Evolutionary conservation across 2,113 vertebrate species (phyloP), one percentile per base, ranked within the genome.

Genomic region (Oreocharis arfaki): DNA sequence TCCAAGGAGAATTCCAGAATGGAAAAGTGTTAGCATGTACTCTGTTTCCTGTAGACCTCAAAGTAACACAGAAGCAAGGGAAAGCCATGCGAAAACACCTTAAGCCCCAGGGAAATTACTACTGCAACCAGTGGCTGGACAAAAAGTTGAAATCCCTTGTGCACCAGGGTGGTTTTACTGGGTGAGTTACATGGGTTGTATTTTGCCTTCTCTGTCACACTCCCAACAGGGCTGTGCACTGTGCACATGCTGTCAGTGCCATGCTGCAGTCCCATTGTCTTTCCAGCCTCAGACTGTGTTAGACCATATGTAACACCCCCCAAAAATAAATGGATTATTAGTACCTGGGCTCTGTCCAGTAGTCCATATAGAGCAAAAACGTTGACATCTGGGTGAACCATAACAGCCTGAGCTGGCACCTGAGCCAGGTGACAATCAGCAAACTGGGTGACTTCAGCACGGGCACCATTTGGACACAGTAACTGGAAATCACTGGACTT

Each of bases 291-390:
- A 16, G 15, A 39, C 30, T 69, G 18, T 8, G 8, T 55, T 47
- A 81, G 17, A 60, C 23, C 16, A 13, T 7, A 26, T 2, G 1
- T 11, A 89, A 82, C 24, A 61, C 6, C 41, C 28, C 13, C 2
- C 10, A 0, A 26, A 39, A 37, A 15, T 26, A 74, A 83, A 73
- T 6, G 9, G 10, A 28, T 82, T 59, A 61, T 78, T 81, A 42
- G 63, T 91, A 99, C 99, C 99, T 99, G 99, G 56, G 98, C 99
- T 63, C 94, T 97, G 92, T 98, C 98, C 95, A 99, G 97, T 26
- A 99, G 98, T 73, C 99, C 99, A 22, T 98, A 99, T 13, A 99
- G 59, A 6, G 97, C 90, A 73, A 99, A 98, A 94, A 96, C 64
- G 59, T 98, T 99, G 95, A 97, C 98, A 68, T 98, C 98, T 1